Conservation (phyloP, 2,113 vertebrate genomes). For the Hippocampus zosterae region DNA sequence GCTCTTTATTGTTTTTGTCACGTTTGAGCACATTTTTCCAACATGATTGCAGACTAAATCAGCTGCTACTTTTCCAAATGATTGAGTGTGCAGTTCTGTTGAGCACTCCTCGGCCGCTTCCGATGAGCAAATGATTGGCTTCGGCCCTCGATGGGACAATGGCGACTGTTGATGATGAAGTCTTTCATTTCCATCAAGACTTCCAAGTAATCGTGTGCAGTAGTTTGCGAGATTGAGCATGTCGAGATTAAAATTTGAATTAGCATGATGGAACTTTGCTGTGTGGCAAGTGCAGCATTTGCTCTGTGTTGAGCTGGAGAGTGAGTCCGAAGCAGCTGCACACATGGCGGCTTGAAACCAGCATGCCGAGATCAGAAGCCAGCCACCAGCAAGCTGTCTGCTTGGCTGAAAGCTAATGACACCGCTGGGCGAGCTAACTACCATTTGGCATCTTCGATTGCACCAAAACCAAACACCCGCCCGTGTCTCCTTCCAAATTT, state of each 20-base stretch:
- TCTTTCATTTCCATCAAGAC: no score
- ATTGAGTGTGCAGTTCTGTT: no score
- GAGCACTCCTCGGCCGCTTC: no score
- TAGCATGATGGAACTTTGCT: neutral
- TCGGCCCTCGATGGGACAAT: no score
- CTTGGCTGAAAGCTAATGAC: constrained; percentile 55
- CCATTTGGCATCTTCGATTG: constrained; percentile 1
- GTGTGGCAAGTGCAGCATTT: neutral
- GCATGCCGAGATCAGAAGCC: constrained; percentile 70
- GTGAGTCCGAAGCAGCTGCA: constrained; percentile 56
- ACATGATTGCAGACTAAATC: no score
- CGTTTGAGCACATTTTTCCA: no score
- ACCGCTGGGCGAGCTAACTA: neutral
- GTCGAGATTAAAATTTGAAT: neutral
- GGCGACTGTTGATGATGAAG: no score
- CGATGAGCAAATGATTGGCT: no score
- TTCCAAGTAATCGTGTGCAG: neutral
- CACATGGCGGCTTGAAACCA: constrained; percentile 69
- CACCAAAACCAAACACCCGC: constrained; percentile 64
- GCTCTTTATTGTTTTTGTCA: no score
- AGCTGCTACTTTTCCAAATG: no score
- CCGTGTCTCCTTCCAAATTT: constrained; percentile 40
- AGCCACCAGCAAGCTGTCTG: constrained; percentile 66
- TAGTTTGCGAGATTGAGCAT: neutral
- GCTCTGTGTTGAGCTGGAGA: constrained; percentile 31